Evolutionary conservation across 1,140 invertebrate species (phyloP), one percentile per base, ranked within the genome.

Genomic region (Drosophila tsacasi): DNA sequence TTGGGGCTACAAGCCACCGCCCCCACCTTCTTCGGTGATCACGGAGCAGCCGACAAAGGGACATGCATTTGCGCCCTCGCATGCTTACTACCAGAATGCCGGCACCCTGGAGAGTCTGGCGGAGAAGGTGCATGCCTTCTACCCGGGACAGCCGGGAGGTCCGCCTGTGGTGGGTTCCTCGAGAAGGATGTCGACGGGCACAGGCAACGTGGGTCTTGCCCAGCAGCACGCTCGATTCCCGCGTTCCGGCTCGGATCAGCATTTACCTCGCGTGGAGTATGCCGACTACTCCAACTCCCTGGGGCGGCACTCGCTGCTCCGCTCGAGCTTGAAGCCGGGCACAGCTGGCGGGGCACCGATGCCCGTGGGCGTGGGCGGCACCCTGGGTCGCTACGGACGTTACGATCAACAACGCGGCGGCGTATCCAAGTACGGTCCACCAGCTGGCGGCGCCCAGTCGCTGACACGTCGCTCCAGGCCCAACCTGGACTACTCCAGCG

Each of bases 401-500:
- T 93, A 93, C 27, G 92, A 93, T 44, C 91, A 92, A n/a, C 86
- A 91, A 55, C 73, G 91, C 1, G 76, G 62, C 8, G 74, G 74
- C 0, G 80, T 81, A 1, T 69, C 89, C 9, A 93, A 93, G 62
- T 93, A 92, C 61, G 92, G 81, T 10, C 89, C 92, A 2, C 81
- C 85, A 5, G 68, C 75, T 15, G 60, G 93, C 71, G 72, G 94
- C 60, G 83, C 93, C 68, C 89, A 93, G 19, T 95, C 95, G 62
- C 93, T 95, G 59, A 95, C 95, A 0, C 95, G 96, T 90, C 94
- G 96, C 71, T 96, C 96, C 78, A 94, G 96, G 69, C 94, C 95
- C 25, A 96, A 96, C 49, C 94, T 98, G 75, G 97, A 98, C 93
- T 98, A 98, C 92, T 97, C 97, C 37, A 99, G 98, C 17, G 98